A percentile compares a stretch with the other conserved stretches of the same genome.
Conservation (phyloP, 1,140 invertebrate species). For the Phymastichus coffea region DNA sequence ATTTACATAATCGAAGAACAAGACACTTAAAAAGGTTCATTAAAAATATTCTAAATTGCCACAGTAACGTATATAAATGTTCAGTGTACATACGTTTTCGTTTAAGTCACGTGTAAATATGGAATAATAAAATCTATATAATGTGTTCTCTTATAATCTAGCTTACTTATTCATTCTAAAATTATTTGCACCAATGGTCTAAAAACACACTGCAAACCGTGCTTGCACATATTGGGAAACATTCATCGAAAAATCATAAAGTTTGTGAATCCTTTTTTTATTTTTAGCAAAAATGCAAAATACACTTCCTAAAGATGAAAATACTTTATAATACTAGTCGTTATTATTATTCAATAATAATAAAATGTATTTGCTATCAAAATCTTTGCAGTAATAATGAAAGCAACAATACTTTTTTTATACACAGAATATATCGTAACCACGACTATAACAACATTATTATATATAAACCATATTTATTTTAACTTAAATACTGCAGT, state of each 20-base stretch:
- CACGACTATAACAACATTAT: no score
- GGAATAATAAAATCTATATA: slow-evolving; percentile 18
- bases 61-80: slow-evolving; percentile 23
- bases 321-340: no score
- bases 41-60: slow-evolving; percentile 22
- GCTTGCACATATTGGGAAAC: no score
- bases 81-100: slow-evolving; percentile 1
- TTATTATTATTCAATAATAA: no score
- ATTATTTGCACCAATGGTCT: slow-evolving; percentile 12
- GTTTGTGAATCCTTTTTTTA: neutral
- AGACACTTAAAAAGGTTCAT: slow-evolving; percentile 14
- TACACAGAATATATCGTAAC: no score
- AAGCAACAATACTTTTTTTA: no score
- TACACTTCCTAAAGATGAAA: no score
- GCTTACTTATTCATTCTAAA: slow-evolving; percentile 20
- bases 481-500: no score
- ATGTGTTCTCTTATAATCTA: slow-evolving; percentile 13
- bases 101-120: slow-evolving; percentile 26
- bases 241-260: no score
- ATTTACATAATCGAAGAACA: slow-evolving; percentile 26
- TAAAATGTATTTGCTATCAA: no score
- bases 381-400: no score
- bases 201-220: slow-evolving; percentile 1
- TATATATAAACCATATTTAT: no score
- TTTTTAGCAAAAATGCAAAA: slow-evolving; percentile 15